phyloP scores from a whole-genome alignment of 2,797 vertebrate genomes.

The Myoxocephalus aenaeus region DNA sequence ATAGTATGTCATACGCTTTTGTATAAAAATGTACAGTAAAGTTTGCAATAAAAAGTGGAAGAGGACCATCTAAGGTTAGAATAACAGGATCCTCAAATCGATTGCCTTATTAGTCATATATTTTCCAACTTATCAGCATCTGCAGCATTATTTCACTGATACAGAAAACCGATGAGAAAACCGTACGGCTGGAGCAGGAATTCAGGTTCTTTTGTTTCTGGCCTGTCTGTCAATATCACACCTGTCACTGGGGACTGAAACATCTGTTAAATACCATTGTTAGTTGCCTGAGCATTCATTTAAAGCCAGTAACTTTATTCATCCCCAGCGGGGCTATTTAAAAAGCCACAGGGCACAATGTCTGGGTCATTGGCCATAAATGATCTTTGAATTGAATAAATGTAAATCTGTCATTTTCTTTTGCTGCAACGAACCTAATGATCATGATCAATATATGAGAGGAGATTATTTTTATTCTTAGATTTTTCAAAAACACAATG shows the following conservation, averaged over 20 bases:
- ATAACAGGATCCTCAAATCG: constrained; percentile 66
- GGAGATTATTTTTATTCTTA: background rate
- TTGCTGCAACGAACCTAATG: background rate
- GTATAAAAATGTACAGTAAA: background rate
- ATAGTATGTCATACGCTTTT: background rate
- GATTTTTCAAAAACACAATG: background rate
- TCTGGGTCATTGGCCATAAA: background rate
- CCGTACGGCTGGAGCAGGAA: constrained; percentile 32
- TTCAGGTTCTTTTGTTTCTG: constrained; percentile 30
- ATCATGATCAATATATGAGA: background rate
- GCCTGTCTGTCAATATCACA: constrained; percentile 34
- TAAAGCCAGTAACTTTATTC: constrained; percentile 15
- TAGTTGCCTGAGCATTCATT: constrained; percentile 22
- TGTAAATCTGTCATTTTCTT: background rate
- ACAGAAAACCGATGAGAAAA: constrained; percentile 46
- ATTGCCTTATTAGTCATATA: constrained; percentile 59
- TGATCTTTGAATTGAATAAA: constrained; percentile 20
- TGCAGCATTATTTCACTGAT: constrained; percentile 47
- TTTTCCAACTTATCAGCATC: constrained; percentile 37
- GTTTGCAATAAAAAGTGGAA: background rate
- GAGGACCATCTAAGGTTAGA: constrained; percentile 63
- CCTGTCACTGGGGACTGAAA: constrained; percentile 16
- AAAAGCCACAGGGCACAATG: constrained; percentile 1
- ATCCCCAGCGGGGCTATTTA: constrained; percentile 2
- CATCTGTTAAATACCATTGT: constrained; percentile 33